Evolutionary conservation across 2,797 vertebrate species (phyloP), one percentile per base, ranked within the genome.

Genomic region (Chloroceryle inda): DNA sequence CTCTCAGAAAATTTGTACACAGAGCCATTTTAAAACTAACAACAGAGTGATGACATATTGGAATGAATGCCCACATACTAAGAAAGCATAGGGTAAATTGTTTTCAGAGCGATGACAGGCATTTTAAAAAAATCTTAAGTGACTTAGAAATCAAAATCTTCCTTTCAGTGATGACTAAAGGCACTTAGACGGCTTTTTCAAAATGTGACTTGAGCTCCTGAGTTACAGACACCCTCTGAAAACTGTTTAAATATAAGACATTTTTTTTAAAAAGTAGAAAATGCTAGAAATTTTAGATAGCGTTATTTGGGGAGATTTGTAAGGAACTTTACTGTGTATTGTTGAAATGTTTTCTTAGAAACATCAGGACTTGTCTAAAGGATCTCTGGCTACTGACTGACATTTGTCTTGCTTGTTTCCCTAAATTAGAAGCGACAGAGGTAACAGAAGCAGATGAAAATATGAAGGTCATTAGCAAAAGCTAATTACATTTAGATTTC

Each of bases 1-100:
- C 1, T 2, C 40, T 87, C 14, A 73, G 47, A 78, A 93, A 78
- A 87, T 90, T 87, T 86, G 58, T 85, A 55, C 55, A 18, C 2
- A 10, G n/a, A 81, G 49, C 62, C 88, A 69, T 90, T 92, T 88
- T 85, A 78, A 86, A 90, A 67, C 63, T 94, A 92, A 69, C 83
- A 94, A 69, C 66, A 89, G 83, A 95, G 67, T 94, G 92, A 94
- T 93, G 93, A 89, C 86, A 92, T 92, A 44, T 91, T 87, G 74
- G 55, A 92, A 90, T 1, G 14, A 87, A 92, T 74, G 59, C 23
- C 47, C 79, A 67, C 31, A 56, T 74, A 78, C 40, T 58, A 76
- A 84, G 66, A 79, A 87, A 93, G 38, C 44, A 82, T 7, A 47
- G 44, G 8, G 49, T 74, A 92, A 93, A 85, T 94, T 78, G 84